phyloP scores from a whole-genome alignment of 2,888 invertebrate species.

The Latrodectus hesperus region DNA sequence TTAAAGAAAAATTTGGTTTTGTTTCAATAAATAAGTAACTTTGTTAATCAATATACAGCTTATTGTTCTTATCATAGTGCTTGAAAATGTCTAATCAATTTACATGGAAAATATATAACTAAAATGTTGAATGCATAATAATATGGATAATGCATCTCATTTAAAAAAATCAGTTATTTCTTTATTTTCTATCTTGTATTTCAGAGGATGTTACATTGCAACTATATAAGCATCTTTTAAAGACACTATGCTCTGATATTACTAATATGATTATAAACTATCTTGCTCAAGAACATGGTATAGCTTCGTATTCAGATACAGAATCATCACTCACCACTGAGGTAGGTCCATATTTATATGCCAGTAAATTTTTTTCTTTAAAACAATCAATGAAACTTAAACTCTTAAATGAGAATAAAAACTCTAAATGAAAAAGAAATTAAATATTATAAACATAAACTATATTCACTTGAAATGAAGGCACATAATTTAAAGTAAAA shows the following conservation, averaged over 20 bases:
- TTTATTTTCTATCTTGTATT: constrained; percentile 25
- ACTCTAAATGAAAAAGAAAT: too few species aligned
- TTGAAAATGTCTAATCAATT: too few species aligned
- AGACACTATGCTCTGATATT: constrained; percentile 87
- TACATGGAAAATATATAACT: too few species aligned
- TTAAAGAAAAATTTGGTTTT: too few species aligned
- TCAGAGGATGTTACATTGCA: constrained; percentile 80
- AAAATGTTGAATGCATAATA: too few species aligned
- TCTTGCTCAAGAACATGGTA: constrained; percentile 78
- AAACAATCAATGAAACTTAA: background rate
- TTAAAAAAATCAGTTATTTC: too few species aligned
- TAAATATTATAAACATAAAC: background rate
- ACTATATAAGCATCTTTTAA: constrained; percentile 87
- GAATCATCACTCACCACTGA: constrained; percentile 74
- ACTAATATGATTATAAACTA: constrained; percentile 86
- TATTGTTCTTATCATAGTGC: too few species aligned
- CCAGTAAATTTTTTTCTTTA: background rate
- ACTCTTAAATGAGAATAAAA: background rate
- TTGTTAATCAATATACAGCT: too few species aligned
- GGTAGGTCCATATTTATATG: constrained; percentile 72
- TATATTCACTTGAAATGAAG: background rate
- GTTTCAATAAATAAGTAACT: too few species aligned
- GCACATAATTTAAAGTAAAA: too few species aligned
- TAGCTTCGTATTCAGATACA: constrained; percentile 72
- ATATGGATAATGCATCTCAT: too few species aligned